Base-by-base conservation (phyloP, 1,140 invertebrate species). In the Stratiolaelaps scimitus region DNA sequence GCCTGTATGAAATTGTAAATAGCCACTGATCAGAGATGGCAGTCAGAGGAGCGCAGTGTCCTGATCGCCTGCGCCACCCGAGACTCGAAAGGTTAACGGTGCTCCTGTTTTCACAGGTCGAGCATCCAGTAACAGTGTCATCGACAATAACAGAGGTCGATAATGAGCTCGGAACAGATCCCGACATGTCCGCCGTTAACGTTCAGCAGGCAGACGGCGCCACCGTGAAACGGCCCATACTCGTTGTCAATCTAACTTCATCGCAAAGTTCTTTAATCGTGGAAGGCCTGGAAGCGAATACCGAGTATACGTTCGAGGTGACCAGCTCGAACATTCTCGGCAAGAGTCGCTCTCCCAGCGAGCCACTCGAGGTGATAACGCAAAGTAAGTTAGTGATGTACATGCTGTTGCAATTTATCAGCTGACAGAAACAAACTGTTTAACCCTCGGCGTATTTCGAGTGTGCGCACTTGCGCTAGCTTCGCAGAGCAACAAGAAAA, bases 291-390 rank as follows among this genome's bases (percentile, higher is more conserved):
- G 34, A 29, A 34, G 26, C 53, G 53, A 60, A 23, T 60, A 60
- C 53, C 53, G 53, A 26, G 53, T 60, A 60, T 23, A 26, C 34
- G 15, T 29, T 60, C 17, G 53, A 26, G 34, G 26, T 60, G 17
- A 60, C 26, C 15, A 60, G 53, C 34, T 26, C 34, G 26, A 60
- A 60, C 53, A 60, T 29, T 17, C 53, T 60, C 53, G 53, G 53
- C 34, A 29, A 34, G 23, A 60, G 53, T 60, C 53, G 34, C 4
- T 17, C 53, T 15, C 34, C 34, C 34, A 60, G 26, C 6, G 53
- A 60, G 15, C 26, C 53, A 2, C 53, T 60, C 10, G 23, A 17
- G 34, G 53, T 60, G 53, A 23, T 60, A 26, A 60, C 53, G 26
- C 53, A 60, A 60, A 34, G 53, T 60, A 15, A 60, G 53, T 60